Percentiles rank a stretch among this genome's conserved stretches.
Evolutionary conservation across 2,113 vertebrate species (phyloP).

Genomic region (Passerina amoena): DNA sequence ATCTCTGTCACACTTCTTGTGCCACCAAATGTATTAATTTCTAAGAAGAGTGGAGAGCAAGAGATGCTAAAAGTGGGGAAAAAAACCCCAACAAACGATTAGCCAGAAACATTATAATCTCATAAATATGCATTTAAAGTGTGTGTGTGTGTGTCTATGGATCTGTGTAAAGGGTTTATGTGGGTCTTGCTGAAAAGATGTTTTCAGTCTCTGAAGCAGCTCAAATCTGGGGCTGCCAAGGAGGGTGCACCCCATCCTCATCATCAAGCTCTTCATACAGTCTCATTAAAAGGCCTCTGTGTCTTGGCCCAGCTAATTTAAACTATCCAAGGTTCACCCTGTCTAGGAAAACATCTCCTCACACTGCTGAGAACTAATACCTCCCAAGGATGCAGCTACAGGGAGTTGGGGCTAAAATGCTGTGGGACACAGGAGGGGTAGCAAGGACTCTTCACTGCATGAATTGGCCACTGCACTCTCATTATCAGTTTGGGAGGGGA

Average conservation of each 20-base stretch:
- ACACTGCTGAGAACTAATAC: neutral
- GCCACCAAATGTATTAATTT: slow-evolving; percentile 30
- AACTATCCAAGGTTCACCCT: neutral
- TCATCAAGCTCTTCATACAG: neutral
- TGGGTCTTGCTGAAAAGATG: slow-evolving; percentile 12
- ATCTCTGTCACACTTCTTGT: neutral
- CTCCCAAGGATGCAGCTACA: neutral
- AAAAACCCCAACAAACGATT: neutral
- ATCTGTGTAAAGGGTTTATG: slow-evolving; percentile 1
- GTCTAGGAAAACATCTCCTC: neutral
- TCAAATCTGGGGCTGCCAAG: neutral
- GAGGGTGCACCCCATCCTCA: neutral
- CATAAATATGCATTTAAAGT: slow-evolving; percentile 48
- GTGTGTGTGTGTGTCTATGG: neutral
- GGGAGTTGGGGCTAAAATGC: neutral
- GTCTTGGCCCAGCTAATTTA: neutral
- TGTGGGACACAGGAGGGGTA: neutral
- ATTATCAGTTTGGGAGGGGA: too few relatives aligned
- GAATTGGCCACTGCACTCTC: neutral
- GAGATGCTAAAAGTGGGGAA: neutral
- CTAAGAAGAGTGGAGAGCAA: slow-evolving; percentile 24
- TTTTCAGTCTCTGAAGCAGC: slow-evolving; percentile 1
- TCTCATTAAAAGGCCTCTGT: neutral
- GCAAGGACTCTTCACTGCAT: neutral
- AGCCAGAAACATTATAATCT: slow-evolving; percentile 30